Conservation (phyloP, 2,888 invertebrate genomes). For the Lepidonotus clava region DNA sequence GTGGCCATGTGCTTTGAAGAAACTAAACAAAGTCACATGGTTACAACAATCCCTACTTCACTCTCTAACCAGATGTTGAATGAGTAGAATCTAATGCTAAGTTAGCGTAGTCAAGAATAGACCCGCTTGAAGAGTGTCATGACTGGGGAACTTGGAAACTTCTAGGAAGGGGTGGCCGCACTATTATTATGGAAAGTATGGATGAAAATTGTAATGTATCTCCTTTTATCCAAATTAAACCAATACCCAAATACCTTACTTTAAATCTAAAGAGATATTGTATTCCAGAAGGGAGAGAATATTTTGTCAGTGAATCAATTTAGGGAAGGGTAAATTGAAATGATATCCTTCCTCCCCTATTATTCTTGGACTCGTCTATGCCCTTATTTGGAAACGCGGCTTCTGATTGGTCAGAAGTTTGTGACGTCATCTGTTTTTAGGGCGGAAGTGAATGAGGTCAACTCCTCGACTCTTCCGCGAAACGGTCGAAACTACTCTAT, state of each 20-base stretch:
- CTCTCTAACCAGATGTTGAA: not conserved
- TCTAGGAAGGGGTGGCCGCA: not conserved
- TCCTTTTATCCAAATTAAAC: no score
- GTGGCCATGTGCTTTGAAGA: not conserved
- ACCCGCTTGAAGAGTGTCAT: not conserved
- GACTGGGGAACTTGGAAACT: not conserved
- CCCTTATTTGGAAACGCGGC: slow-evolving; percentile 5
- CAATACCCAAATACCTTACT: no score
- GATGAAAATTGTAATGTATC: no score
- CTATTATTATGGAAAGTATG: not conserved
- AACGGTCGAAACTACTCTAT: not conserved
- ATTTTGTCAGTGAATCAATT: no score
- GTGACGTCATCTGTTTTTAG: slow-evolving; percentile 10
- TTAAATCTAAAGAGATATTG: no score
- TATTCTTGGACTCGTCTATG: not conserved
- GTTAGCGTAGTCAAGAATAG: no score
- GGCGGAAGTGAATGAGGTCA: slow-evolving; percentile 29
- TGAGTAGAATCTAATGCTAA: not conserved
- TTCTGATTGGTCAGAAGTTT: not conserved
- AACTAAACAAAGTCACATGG: slow-evolving; percentile 33
- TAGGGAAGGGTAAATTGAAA: not conserved
- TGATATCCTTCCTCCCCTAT: not conserved
- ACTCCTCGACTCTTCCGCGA: slow-evolving; percentile 16
- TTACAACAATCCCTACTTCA: slow-evolving; percentile 7
- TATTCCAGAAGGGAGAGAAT: no score